A percentile compares a stretch with the other conserved stretches of the same genome.
phyloP scores from a whole-genome alignment of 2,113 vertebrate species.

The Hippocampus comes region DNA sequence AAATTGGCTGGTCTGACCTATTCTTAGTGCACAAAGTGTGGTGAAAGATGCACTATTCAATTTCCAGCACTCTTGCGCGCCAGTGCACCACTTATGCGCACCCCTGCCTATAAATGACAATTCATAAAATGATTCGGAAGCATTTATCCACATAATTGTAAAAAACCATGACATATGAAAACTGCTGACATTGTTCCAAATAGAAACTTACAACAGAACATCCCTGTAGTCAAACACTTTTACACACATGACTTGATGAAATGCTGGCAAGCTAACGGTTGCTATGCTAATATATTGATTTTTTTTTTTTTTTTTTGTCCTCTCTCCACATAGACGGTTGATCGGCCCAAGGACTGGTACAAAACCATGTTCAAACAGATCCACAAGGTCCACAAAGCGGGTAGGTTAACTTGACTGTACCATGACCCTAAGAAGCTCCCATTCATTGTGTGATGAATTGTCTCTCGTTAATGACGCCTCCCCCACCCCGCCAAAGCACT shows the following conservation, averaged over 20 bases:
- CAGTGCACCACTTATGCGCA: too few species aligned
- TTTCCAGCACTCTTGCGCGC: too few species aligned
- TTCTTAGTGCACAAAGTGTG: too few species aligned
- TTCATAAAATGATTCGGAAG: too few species aligned
- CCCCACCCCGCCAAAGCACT: neutral
- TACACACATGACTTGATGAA: neutral
- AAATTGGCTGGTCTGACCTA: too few species aligned
- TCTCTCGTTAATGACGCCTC: neutral
- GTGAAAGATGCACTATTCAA: too few species aligned
- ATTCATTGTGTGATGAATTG: neutral
- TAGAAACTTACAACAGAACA: too few species aligned
- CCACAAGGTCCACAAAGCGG: constrained; percentile 96
- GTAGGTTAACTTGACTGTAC: constrained; percentile 60
- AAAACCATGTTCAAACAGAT: constrained; percentile 99
- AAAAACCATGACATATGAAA: too few species aligned
- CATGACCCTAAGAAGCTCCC: neutral
- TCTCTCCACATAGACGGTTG: constrained; percentile 82
- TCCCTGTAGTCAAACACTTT: neutral
- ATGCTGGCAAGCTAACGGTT: neutral
- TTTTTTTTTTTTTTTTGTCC: constrained; percentile 10
- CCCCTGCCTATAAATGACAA: too few species aligned
- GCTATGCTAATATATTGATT: constrained; percentile 3
- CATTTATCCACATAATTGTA: too few species aligned
- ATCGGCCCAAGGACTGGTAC: constrained; percentile 98
- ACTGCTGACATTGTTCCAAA: too few species aligned